A percentile compares a stretch with the other conserved stretches of the same genome.
Conservation (phyloP, 2,888 invertebrate genomes). For the Boloria euphrosyne region DNA sequence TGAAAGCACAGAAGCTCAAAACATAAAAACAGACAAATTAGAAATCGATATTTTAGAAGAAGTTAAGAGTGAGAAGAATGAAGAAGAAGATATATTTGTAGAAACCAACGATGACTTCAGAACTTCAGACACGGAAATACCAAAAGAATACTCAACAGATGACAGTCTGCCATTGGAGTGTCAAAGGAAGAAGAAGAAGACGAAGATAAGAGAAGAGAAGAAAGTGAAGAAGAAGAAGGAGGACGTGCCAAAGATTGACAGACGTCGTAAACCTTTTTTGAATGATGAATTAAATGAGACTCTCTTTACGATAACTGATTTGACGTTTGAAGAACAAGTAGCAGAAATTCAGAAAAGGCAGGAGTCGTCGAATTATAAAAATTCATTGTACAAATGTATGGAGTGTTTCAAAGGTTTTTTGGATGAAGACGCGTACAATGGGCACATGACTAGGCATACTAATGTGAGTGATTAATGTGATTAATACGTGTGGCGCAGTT, state of each 20-base stretch:
- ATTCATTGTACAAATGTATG: slow-evolving; percentile 64
- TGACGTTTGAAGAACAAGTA: slow-evolving; percentile 64
- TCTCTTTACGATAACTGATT: slow-evolving; percentile 62
- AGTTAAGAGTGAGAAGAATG: slow-evolving; percentile 40
- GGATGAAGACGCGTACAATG: slow-evolving; percentile 66
- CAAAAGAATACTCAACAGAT: slow-evolving; percentile 54
- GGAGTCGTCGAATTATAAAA: slow-evolving; percentile 66
- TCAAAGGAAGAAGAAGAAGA: slow-evolving; percentile 46
- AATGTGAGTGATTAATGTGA: slow-evolving; percentile 57
- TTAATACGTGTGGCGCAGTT: no score
- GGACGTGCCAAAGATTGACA: slow-evolving; percentile 60
- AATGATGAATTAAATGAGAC: slow-evolving; percentile 69
- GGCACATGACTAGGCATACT: slow-evolving; percentile 65
- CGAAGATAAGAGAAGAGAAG: slow-evolving; percentile 37
- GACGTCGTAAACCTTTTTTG: slow-evolving; percentile 65
- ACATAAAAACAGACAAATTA: slow-evolving; percentile 23
- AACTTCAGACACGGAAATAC: background rate
- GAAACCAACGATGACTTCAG: slow-evolving; percentile 13
- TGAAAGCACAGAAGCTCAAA: slow-evolving; percentile 37
- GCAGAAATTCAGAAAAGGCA: slow-evolving; percentile 68
- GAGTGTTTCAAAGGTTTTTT: slow-evolving; percentile 70
- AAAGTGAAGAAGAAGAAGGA: slow-evolving; percentile 45
- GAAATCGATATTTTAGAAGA: slow-evolving; percentile 30
- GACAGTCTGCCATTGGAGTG: slow-evolving; percentile 58
- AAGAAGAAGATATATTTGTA: slow-evolving; percentile 30